These are phyloP conservation scores for Frieseomelitta varia DNA, from an alignment of 1,140 invertebrate species.

Conservation along the genomic window DNA sequence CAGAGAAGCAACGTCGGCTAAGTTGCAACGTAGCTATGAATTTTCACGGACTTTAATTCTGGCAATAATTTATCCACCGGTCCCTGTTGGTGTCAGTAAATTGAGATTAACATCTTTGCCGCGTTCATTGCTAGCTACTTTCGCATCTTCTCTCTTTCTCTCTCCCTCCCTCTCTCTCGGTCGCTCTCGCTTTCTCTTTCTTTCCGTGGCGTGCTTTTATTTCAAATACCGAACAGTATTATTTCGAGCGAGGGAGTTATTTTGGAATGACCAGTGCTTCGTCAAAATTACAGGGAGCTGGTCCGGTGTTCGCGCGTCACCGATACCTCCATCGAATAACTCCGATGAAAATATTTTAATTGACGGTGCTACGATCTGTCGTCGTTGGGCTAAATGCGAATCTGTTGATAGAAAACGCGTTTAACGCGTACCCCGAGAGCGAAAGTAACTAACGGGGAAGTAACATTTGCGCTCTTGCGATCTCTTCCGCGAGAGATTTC, in stretches of 20 bases:
- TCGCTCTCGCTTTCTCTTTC: no score
- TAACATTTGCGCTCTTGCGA: no score
- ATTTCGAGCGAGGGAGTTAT: conserved; percentile 27
- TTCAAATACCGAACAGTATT: conserved; percentile 37
- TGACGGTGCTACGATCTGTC: neutral
- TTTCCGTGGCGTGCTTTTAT: conserved; percentile 20
- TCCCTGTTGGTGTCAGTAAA: conserved; percentile 23
- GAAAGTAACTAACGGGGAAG: no score
- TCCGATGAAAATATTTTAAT: conserved; percentile 49
- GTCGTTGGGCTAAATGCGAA: conserved; percentile 9
- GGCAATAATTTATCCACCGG: conserved; percentile 8
- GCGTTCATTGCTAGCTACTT: neutral
- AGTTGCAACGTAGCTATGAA: conserved; percentile 32
- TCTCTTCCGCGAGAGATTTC: no score
- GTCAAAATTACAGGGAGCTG: conserved; percentile 27
- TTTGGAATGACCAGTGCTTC: conserved; percentile 21
- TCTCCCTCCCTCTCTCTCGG: neutral
- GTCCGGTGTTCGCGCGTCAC: conserved; percentile 28
- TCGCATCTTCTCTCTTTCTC: neutral
- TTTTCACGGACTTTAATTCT: conserved; percentile 43
- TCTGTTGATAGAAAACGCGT: neutral
- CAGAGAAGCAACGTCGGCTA: neutral
- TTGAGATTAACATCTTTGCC: conserved; percentile 49
- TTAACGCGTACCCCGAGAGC: no score
- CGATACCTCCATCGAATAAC: conserved; percentile 2